Base-by-base conservation (phyloP, 2,888 invertebrate genomes). In the Petrolisthes cinctipes region DNA sequence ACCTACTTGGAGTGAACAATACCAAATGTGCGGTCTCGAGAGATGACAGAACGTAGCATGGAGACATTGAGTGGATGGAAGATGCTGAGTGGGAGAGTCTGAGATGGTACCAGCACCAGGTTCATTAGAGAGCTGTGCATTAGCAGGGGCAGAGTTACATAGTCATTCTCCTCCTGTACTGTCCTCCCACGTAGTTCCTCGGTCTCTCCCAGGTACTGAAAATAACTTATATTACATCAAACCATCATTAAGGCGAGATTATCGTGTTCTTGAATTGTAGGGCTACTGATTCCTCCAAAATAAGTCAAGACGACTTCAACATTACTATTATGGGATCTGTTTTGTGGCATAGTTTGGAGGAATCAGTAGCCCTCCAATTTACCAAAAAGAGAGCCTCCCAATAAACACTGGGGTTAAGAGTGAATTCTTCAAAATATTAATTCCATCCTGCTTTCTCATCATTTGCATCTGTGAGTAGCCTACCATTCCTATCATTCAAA, bases 61-160 rank as follows among this genome's bases (percentile, higher is more conserved):
- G 94, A 93, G 17, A 95, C 94, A 79, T 94, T 94, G 54, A 93
- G 92, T 61, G 94, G 93, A 87, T 94, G 93, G 89, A 93, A 93
- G 4, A 95, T 93, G 75, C 95, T 95, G 90, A 97, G 94, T 0
- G 97, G 97, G 53, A 97, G 93, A 0, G 95, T 96, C 93, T 97
- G 96, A 1, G 96, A 96, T 7, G 97, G 97, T 91, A 96, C 95
- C 20, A 95, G 92, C 54, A 96, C 94, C 51, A 89, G 85, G 82
- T 89, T 89, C 82, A 96, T 93, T 80, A 95, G 94, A 75, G 94
- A 94, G 89, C 95, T 94, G 79, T 94, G 92, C 66, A 95, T 93
- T 81, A 96, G 92, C 68, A 89, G 71, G 5, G 95, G 95, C 89
- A 96, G 92, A 82, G 91, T 92, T 11, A 93, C 91, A 68, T 91